These are phyloP conservation scores for Exocentrus adspersus DNA, from an alignment of 2,888 invertebrate species.

Conservation along the genomic window DNA sequence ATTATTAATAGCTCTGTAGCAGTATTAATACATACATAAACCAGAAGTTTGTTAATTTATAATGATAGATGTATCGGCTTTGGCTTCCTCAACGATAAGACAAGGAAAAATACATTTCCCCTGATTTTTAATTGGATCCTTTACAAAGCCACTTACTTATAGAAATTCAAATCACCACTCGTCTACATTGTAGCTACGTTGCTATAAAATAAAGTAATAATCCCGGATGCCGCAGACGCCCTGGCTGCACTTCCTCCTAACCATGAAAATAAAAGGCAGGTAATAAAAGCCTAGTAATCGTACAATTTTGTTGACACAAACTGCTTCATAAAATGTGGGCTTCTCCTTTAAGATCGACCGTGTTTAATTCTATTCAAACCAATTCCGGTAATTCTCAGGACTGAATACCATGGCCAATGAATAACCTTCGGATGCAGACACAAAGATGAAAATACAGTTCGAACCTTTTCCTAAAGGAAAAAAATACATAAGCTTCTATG, in stretches of 20 bases:
- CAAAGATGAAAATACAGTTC: too few relatives aligned
- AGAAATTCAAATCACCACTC: background rate
- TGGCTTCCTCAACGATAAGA: too few relatives aligned
- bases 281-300: slow-evolving; percentile 10
- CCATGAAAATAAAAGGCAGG: slow-evolving; percentile 2
- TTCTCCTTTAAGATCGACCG: slow-evolving; percentile 5
- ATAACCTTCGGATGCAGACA: slow-evolving; percentile 7
- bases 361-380: slow-evolving; percentile 21
- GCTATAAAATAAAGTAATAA: too few relatives aligned
- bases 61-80: too few relatives aligned
- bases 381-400: slow-evolving; percentile 17
- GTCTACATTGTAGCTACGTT: too few relatives aligned
- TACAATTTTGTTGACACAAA: slow-evolving; percentile 20
- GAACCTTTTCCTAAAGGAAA: too few relatives aligned
- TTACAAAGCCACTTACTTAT: background rate
- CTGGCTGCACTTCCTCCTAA: slow-evolving; percentile 8
- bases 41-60: background rate
- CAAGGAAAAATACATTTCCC: too few relatives aligned
- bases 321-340: slow-evolving; percentile 12
- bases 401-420: slow-evolving; percentile 5
- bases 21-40: background rate
- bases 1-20: background rate
- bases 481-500: too few relatives aligned
- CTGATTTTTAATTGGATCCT: too few relatives aligned
- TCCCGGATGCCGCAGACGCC: background rate